Evolutionary conservation across 2,113 vertebrate genomes (phyloP), one percentile per base, ranked within the genome.

Genomic region (Trogon melanurus): DNA sequence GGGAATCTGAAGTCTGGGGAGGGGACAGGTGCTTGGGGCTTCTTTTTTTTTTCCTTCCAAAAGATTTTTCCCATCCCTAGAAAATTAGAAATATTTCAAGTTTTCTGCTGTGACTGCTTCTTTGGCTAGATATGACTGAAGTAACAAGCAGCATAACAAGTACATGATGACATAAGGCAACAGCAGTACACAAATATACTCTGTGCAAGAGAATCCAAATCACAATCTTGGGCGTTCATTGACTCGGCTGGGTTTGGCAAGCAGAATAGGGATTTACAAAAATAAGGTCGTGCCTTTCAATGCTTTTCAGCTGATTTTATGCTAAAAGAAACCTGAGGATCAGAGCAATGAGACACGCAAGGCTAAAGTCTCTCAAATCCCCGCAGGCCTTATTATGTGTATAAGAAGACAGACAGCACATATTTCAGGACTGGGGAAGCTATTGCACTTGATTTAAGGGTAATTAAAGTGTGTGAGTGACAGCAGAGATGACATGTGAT

Each of bases 381-480:
- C 94, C 90, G 71, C 53, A 96, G 91, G 82, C 86, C 48, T 92
- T 96, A 71, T 95, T 95, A 65, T 75, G 48, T 95, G 72, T 73
- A 51, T 82, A 61, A 94, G 50, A 75, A 95, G 91, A 45, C 67
- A 96, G 92, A 70, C 58, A 80, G 70, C 29, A 20, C 36, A n/a
- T 90, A 89, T 85, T 91, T 87, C 91, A 82, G 93, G 80, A 78
- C 79, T 91, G 90, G 50, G 73, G 69, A 97, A 97, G 95, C 64
- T 94, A 54, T 85, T 95, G 91, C 82, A 80, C 89, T 95, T 97
- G 92, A 95, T 96, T 96, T 97, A 83, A 94, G 89, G 92, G 89
- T 96, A 97, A 97, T 96, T 97, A 94, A 79, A 92, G 83, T 8
- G 1, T 10, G 79, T 73, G 95, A 96, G 80, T 95, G 87, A 93